Evolutionary conservation across 2,797 vertebrate genomes (phyloP).

Genomic region (Buceros bicornis): DNA sequence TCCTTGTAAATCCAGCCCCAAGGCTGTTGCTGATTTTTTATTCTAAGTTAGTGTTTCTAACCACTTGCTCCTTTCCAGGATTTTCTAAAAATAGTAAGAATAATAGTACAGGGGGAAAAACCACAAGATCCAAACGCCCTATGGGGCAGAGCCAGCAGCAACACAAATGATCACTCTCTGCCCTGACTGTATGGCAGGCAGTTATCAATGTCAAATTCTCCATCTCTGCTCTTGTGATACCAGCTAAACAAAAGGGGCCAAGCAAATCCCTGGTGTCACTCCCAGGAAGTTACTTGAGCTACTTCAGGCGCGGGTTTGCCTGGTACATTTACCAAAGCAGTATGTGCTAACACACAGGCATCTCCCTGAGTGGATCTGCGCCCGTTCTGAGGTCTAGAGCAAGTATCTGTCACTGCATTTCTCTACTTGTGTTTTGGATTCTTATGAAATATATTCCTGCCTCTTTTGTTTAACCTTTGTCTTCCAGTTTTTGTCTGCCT

Average conservation of each 20-base stretch:
- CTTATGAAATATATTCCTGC: constrained; percentile 30
- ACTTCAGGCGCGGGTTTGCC: background rate
- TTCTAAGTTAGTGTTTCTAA: background rate
- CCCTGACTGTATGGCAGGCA: background rate
- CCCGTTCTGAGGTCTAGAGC: background rate
- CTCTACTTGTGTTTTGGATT: background rate
- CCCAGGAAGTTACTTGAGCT: background rate
- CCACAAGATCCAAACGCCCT: background rate
- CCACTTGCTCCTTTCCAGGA: background rate
- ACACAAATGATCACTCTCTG: background rate
- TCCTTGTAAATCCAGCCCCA: background rate
- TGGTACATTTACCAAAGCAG: background rate
- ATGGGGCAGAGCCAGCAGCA: background rate
- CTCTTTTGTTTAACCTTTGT: constrained; percentile 63
- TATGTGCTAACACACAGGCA: background rate
- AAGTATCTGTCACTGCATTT: background rate
- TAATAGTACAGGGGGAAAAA: background rate
- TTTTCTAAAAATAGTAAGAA: constrained; percentile 9
- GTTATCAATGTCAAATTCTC: background rate
- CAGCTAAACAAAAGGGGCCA: constrained; percentile 25
- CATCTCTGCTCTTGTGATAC: background rate
- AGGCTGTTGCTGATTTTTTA: background rate
- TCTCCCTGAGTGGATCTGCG: background rate
- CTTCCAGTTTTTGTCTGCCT: constrained; percentile 57
- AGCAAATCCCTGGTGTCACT: background rate